Evolutionary conservation across 1,140 invertebrate genomes (phyloP), one percentile per base, ranked within the genome.

Genomic region (Hirudo medicinalis): DNA sequence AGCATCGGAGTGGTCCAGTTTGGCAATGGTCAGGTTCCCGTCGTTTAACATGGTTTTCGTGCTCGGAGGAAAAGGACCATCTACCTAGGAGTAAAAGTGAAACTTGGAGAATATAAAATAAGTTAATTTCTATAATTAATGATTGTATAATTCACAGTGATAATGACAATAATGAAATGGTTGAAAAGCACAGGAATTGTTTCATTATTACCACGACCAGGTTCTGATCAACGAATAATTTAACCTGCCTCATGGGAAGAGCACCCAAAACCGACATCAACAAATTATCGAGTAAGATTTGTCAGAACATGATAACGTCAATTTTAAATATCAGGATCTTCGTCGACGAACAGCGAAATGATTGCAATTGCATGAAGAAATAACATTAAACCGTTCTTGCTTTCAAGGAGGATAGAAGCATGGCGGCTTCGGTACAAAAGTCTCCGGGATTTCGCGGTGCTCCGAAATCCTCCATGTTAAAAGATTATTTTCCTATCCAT

Each of bases 1-100:
- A 80, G 96, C 93, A 83, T 98, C 94, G 66, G 88, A 87, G 49
- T 93, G 87, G 3, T 89, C 85, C 66, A 97, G 84, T 74, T 88
- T 88, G 74, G 90, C 89, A 73, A 98, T 92, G 66, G 92, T 94
- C 74, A 97, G 87, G 83, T 95, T 95, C 0, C 93, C 92, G 36
- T 88, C 89, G 72, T 74, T 43, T n/a, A 54, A 19, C 43, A 72
- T 55, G 13, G 55, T 71, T 27, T 69, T 74, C 53, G 54, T 66
- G 36, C 25, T 54, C 22, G 71, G 32, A 20, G 71, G 73, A 67
- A 74, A 73, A 20, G 67, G 32, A 27, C 70, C 72, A 20, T 70
- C 70, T 27, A 63, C 60, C 73, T 74, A 53, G n/a, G 54, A 9
- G 1, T 22, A 32, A 63, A 63, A 49, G 43, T 49, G 43, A 49